These are phyloP conservation scores for Probaryconus sp. DNA, from an alignment of 1,140 invertebrate genomes.

Conservation along the genomic window DNA sequence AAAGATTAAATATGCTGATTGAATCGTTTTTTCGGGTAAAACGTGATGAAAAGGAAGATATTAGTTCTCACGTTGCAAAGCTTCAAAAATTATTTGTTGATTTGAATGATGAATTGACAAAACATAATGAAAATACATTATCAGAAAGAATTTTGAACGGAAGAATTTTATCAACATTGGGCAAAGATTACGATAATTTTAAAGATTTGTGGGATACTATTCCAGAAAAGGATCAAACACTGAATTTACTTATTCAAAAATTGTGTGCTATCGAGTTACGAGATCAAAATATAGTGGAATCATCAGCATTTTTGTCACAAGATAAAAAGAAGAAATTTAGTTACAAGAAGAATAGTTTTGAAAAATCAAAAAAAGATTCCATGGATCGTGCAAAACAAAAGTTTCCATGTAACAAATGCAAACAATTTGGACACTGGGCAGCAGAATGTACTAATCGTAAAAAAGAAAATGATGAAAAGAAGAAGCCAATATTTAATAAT, in stretches of 20 bases:
- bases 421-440: conserved; percentile 21
- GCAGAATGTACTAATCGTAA: conserved; percentile 9
- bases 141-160: conserved; percentile 31
- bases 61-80: conserved; percentile 24
- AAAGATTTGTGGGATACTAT: conserved; percentile 32
- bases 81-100: conserved; percentile 26
- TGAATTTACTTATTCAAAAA: conserved; percentile 35
- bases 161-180: conserved; percentile 21
- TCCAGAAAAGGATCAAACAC: conserved; percentile 15
- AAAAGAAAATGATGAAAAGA: not conserved
- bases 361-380: conserved; percentile 13
- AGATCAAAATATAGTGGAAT: conserved; percentile 11
- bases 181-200: conserved; percentile 23
- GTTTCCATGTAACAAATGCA: conserved; percentile 21
- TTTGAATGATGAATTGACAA: conserved; percentile 30
- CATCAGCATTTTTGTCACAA: conserved; percentile 15
- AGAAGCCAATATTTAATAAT: not conserved
- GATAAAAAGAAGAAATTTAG: conserved; percentile 1
- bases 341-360: not conserved
- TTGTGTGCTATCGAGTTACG: conserved; percentile 22
- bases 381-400: conserved; percentile 15
- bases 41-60: conserved; percentile 19
- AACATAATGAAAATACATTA: conserved; percentile 17
- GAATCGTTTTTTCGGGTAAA: conserved; percentile 21
- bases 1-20: conserved; percentile 27